Evolutionary conservation across 2,888 invertebrate genomes (phyloP), one percentile per base, ranked within the genome.

Genomic region (Brachynemurus nebulosus): DNA sequence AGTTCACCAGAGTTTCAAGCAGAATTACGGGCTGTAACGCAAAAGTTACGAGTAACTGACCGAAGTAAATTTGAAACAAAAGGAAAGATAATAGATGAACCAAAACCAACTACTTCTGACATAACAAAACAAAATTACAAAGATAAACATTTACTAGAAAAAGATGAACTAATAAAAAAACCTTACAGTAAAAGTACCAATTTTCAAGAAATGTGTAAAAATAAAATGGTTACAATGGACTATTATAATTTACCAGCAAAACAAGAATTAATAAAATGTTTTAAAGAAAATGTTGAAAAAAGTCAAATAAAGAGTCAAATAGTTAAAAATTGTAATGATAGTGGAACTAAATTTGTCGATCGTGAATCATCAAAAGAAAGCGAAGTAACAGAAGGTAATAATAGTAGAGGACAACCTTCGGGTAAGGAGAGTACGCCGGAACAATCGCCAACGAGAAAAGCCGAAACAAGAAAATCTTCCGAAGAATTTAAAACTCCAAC

Each of bases 391-490:
- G 44, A 48, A 50, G 67, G 68, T 51, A 61, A 62, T 46, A 63
- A 57, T 18, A 48, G 60, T 45, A 53, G 73, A 55, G 74, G 74
- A 25, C 74, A 73, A 54, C 73, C 74, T 2, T 74, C 74, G 6
- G 77, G 76, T 2, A 76, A 76, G 52, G 76, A 77, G 57, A 77
- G 76, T 2, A 72, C 74, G 1, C 73, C 75, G 1, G 76, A 77
- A 60, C 70, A 70, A 56, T 71, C 72, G 1, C 72, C 73, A 1
- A 70, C 66, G 2, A 66, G 70, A 48, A 61, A 48, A 37, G 44
- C 47, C 18, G 48, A 46, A 42, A 48, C 39, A 39, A 43, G 53
- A 45, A 51, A 51, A 48, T n/a, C 35, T 6, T 25, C 38, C 7
- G 20, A 38, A 18, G 53, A 53, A 40, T 55, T 54, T 35, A 51